Evolutionary conservation across 2,888 invertebrate species (phyloP).

Genomic region (Augiades crinisus): DNA sequence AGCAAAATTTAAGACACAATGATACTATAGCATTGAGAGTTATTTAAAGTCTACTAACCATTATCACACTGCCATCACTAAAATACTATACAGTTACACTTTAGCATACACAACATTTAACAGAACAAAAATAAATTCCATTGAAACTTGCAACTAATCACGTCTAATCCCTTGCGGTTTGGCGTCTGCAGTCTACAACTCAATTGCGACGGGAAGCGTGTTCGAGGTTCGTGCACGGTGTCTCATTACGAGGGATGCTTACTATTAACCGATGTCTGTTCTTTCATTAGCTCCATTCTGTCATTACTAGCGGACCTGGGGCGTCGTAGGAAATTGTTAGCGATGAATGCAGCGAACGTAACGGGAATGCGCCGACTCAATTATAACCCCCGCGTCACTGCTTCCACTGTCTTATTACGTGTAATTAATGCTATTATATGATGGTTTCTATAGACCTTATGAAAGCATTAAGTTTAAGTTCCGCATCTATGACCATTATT

Average conservation of each 20-base stretch:
- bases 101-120: too few species aligned
- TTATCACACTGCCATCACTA: too few species aligned
- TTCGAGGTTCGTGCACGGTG: conserved; percentile 48
- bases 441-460: too few species aligned
- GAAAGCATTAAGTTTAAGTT: too few species aligned
- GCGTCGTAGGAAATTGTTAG: conserved; percentile 51
- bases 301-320: conserved; percentile 54
- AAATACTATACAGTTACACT: too few species aligned
- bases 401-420: conserved; percentile 43
- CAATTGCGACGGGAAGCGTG: conserved; percentile 38
- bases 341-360: conserved; percentile 57
- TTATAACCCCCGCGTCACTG: conserved; percentile 56
- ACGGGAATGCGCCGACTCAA: conserved; percentile 62
- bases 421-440: conserved; percentile 13
- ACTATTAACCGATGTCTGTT: conserved; percentile 51
- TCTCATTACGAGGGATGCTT: conserved; percentile 56
- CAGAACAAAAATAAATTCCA: conserved; percentile 6
- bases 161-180: conserved; percentile 28
- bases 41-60: too few species aligned
- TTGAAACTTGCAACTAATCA: conserved; percentile 11
- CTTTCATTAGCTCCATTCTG: conserved; percentile 62
- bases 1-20: too few species aligned
- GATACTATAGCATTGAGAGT: too few species aligned
- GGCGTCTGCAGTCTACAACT: conserved; percentile 29
- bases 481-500: too few species aligned